phyloP scores from a whole-genome alignment of 1,140 invertebrate genomes.

The Brachionus plicatilis region DNA sequence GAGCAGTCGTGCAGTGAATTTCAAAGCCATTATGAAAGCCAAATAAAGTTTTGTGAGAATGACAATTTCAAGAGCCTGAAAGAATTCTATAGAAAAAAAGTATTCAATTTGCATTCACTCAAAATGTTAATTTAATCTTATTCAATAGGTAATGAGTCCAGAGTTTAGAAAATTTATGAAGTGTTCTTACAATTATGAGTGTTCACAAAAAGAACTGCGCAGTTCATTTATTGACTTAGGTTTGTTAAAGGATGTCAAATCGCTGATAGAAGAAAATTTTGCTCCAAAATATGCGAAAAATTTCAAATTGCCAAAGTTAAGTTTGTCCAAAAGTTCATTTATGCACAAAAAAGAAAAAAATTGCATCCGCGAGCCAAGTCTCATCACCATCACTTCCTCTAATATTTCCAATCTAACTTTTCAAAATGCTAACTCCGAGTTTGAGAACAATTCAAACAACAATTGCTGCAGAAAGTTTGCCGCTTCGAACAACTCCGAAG shows the following conservation, averaged over 20 bases:
- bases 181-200: neutral
- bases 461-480: neutral
- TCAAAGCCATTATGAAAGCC: neutral
- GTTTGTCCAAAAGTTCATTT: neutral
- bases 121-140: neutral
- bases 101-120: neutral
- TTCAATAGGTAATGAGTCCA: neutral
- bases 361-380: neutral
- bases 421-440: neutral
- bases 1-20: neutral
- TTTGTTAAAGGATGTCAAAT: neutral
- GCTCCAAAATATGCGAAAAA: neutral
- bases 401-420: neutral
- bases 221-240: neutral
- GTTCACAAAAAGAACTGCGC: neutral
- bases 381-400: neutral
- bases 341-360: neutral
- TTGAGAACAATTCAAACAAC: neutral
- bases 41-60: neutral
- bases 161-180: neutral
- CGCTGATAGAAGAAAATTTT: neutral
- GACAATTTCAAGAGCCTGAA: neutral
- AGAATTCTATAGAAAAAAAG: conserved; percentile 23
- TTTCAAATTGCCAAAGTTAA: conserved; percentile 17
- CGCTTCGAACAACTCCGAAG: neutral